Evolutionary conservation across 2,113 vertebrate genomes (phyloP).

Genomic region (Centropus bengalensis): DNA sequence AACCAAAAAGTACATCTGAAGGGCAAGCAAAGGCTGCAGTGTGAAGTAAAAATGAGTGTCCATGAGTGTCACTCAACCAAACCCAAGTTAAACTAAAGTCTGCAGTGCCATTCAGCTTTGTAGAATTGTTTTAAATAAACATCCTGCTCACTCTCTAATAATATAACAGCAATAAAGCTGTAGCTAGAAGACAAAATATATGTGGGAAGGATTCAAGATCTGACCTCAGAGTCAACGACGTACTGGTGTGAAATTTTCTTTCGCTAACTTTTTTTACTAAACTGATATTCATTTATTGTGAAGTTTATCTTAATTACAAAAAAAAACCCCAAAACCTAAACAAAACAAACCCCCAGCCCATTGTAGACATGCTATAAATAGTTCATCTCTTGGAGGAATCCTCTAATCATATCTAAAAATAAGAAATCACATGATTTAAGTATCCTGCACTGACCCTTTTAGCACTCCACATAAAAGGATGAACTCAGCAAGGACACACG

Average conservation of each 20-base stretch:
- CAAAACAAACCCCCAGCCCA: not conserved
- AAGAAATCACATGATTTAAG: not conserved
- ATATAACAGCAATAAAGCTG: slow-evolving; percentile 5
- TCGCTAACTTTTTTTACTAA: not conserved
- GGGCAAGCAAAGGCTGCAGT: not conserved
- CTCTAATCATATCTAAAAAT: slow-evolving; percentile 55
- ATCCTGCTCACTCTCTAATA: slow-evolving; percentile 34
- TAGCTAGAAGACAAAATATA: slow-evolving; percentile 17
- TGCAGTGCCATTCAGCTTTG: slow-evolving; percentile 6
- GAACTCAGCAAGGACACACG: not conserved
- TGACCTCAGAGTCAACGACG: not conserved
- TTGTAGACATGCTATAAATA: slow-evolving; percentile 24
- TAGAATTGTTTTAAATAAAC: slow-evolving; percentile 46
- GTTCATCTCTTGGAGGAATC: slow-evolving; percentile 15
- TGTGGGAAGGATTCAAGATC: not conserved
- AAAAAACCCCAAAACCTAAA: no score
- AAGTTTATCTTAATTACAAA: not conserved
- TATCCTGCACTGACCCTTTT: not conserved
- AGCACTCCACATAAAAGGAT: not conserved
- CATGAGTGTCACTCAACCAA: slow-evolving; percentile 16
- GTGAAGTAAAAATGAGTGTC: not conserved
- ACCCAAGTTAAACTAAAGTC: slow-evolving; percentile 29
- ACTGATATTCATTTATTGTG: not conserved
- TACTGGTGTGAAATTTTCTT: not conserved
- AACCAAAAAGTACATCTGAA: slow-evolving; percentile 8